Percentiles rank a stretch among this genome's conserved stretches.
These are phyloP conservation scores for Galeopsomyia nigrocyanea DNA, from an alignment of 2,888 invertebrate species.

Conservation along the genomic window DNA sequence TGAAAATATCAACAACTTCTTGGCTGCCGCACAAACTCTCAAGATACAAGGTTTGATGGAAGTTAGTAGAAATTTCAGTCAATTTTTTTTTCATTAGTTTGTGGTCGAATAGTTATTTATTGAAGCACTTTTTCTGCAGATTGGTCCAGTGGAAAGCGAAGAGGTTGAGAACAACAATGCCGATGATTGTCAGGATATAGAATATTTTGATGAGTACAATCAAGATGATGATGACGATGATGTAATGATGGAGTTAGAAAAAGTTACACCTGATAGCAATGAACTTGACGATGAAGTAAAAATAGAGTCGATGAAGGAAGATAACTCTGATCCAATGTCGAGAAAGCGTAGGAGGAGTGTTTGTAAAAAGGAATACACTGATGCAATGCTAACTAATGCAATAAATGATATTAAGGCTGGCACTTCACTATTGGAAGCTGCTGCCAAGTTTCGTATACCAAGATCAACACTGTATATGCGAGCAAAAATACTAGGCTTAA, in stretches of 20 bases:
- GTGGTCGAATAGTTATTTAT: constrained; percentile 5
- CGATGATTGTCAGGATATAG: constrained; percentile 14
- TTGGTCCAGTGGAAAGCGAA: no score
- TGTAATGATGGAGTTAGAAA: background rate
- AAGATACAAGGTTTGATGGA: constrained; percentile 66
- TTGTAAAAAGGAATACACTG: constrained; percentile 62
- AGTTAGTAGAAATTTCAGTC: constrained; percentile 52
- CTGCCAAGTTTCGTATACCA: constrained; percentile 66
- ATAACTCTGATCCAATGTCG: constrained; percentile 48
- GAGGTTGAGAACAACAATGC: no score
- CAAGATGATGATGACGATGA: constrained; percentile 16
- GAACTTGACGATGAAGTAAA: constrained; percentile 9
- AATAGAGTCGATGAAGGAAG: constrained; percentile 47
- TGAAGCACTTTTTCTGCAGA: no score
- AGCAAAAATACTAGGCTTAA: constrained; percentile 65
- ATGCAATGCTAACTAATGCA: constrained; percentile 65
- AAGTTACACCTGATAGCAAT: background rate
- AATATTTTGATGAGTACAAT: constrained; percentile 20
- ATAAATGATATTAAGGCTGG: constrained; percentile 66
- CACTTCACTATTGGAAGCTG: constrained; percentile 65
- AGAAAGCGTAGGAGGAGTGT: constrained; percentile 58
- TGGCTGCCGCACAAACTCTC: constrained; percentile 65
- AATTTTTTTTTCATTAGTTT: constrained; percentile 2
- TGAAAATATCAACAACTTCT: constrained; percentile 62
- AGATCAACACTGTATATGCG: constrained; percentile 68